These are phyloP conservation scores for Sebastes hubbsi DNA, from an alignment of 2,797 vertebrate genomes.

Conservation along the genomic window DNA sequence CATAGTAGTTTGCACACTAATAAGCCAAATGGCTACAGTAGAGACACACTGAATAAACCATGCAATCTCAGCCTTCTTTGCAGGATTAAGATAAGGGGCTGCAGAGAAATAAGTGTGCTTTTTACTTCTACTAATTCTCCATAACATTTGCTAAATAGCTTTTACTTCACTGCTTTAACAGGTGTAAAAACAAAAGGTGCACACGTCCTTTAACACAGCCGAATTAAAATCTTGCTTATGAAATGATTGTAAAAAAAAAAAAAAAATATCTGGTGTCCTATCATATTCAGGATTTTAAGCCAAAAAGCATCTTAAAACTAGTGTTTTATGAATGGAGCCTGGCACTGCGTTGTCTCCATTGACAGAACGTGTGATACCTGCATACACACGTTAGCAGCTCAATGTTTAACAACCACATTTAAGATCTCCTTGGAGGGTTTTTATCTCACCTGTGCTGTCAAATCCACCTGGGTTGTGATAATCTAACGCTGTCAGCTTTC, in stretches of 20 bases:
- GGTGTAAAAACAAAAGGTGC: no score
- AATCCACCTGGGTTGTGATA: slow-evolving; percentile 93
- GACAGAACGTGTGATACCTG: not conserved
- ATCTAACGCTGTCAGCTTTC: slow-evolving; percentile 93
- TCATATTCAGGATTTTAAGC: rapidly evolving
- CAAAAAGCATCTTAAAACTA: rapidly evolving
- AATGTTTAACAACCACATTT: not conserved
- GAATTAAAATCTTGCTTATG: rapidly evolving
- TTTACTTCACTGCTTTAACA: no score
- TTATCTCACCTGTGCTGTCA: slow-evolving; percentile 88
- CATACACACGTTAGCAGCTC: slow-evolving; percentile 13
- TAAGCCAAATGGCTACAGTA: not conserved
- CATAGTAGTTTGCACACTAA: no score
- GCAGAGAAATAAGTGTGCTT: no score
- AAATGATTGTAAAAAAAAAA: not conserved
- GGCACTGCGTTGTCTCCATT: not conserved
- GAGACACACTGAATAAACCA: not conserved
- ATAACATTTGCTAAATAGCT: no score
- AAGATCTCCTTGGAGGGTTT: rapidly evolving
- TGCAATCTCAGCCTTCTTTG: not conserved
- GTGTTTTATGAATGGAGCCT: not conserved
- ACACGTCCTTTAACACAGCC: not conserved
- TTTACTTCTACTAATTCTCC: no score
- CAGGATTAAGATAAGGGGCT: no score
- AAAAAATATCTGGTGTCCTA: no score